phyloP scores from a whole-genome alignment of 1,140 invertebrate species.

The Diplogasteroides magnus region DNA sequence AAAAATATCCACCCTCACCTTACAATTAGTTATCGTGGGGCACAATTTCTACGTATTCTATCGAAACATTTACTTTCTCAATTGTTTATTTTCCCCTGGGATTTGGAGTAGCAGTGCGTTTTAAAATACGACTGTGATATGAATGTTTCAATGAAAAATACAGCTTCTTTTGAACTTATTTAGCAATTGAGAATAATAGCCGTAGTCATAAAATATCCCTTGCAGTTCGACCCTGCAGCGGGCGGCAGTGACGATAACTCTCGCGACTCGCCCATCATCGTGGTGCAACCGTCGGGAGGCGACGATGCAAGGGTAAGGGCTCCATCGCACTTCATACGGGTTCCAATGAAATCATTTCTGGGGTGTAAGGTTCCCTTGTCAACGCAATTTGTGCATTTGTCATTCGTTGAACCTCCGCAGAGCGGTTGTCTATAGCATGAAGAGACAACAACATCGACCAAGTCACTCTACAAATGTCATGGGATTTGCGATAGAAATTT shows the following conservation, averaged over 20 bases:
- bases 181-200: neutral
- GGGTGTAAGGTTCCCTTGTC: too few species aligned
- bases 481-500: too few species aligned
- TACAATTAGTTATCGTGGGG: too few species aligned
- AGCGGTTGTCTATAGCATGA: neutral
- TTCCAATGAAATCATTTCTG: neutral
- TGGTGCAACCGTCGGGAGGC: neutral
- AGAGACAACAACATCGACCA: neutral
- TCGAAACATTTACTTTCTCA: neutral
- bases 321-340: neutral
- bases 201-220: neutral
- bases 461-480: neutral
- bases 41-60: too few species aligned
- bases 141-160: neutral
- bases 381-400: too few species aligned
- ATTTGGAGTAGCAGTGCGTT: neutral
- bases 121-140: neutral
- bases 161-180: too few species aligned
- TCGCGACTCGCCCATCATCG: neutral
- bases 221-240: constrained; percentile 8
- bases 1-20: too few species aligned
- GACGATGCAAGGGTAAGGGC: neutral
- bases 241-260: constrained; percentile 9
- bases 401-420: neutral
- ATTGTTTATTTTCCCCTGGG: neutral